Evolutionary conservation across 2,113 vertebrate genomes (phyloP).

Genomic region (Oreochromis spilurus): DNA sequence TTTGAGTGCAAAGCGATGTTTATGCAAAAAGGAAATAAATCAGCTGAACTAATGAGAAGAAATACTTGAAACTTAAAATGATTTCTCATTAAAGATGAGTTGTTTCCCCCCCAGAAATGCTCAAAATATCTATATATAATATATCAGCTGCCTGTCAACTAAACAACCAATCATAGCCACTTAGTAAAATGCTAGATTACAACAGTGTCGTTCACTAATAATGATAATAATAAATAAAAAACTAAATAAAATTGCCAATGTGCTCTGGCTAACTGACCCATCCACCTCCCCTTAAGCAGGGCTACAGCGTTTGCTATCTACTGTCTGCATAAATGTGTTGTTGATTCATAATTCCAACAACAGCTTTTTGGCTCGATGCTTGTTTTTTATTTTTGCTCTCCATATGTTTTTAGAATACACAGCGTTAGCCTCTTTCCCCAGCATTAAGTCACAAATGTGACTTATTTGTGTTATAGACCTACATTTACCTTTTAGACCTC

Average conservation of each 20-base stretch:
- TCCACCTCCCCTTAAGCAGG: background rate
- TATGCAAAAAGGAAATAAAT: background rate
- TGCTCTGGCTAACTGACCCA: background rate
- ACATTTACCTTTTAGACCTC: background rate
- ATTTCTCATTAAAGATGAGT: background rate
- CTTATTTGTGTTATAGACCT: background rate
- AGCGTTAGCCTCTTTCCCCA: background rate
- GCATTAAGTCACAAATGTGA: background rate
- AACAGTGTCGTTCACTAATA: background rate
- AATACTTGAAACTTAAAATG: background rate
- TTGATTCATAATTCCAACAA: background rate
- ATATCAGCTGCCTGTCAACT: background rate
- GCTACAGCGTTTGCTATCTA: background rate
- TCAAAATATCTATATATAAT: background rate
- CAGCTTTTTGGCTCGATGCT: background rate
- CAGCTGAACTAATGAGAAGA: background rate
- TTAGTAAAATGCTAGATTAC: background rate
- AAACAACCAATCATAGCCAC: background rate
- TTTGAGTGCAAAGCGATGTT: background rate
- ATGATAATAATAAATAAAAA: background rate
- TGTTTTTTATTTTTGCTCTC: background rate
- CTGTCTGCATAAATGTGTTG: background rate
- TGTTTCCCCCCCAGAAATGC: background rate
- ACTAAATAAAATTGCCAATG: background rate
- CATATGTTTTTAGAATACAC: background rate